phyloP scores from a whole-genome alignment of 1,140 invertebrate genomes.

The Goniozus legneri region DNA sequence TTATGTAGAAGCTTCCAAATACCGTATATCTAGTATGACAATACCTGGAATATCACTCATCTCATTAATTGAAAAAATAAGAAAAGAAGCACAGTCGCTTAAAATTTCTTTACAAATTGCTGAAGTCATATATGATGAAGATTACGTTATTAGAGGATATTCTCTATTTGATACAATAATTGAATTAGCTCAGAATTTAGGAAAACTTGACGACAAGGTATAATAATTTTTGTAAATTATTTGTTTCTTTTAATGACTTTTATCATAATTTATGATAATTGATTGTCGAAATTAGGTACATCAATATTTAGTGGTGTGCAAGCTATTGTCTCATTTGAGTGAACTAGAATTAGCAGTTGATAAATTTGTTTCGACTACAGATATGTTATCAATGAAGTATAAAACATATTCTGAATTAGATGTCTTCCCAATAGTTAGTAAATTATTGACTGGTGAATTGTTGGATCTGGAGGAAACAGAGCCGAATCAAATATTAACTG shows the following conservation, averaged over 20 bases:
- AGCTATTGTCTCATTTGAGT: slow-evolving; percentile 24
- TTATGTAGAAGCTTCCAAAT: slow-evolving; percentile 25
- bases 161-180: slow-evolving; percentile 25
- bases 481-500: slow-evolving; percentile 19
- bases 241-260: too few relatives aligned
- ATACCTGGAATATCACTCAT: slow-evolving; percentile 26
- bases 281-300: too few relatives aligned
- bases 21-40: slow-evolving; percentile 30
- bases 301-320: slow-evolving; percentile 28
- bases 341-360: slow-evolving; percentile 26
- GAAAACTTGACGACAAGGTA: slow-evolving; percentile 34
- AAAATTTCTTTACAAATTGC: slow-evolving; percentile 22
- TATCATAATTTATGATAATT: too few relatives aligned
- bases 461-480: slow-evolving; percentile 24
- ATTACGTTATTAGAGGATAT: slow-evolving; percentile 23
- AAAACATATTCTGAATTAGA: slow-evolving; percentile 12
- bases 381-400: slow-evolving; percentile 17
- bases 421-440: slow-evolving; percentile 22
- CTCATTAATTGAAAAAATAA: slow-evolving; percentile 28
- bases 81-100: slow-evolving; percentile 20
- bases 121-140: slow-evolving; percentile 17
- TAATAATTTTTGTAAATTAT: too few relatives aligned
- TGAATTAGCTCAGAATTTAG: slow-evolving; percentile 21
- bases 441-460: slow-evolving; percentile 35
- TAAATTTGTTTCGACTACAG: slow-evolving; percentile 16